Percentiles rank a stretch among this genome's conserved stretches.
These are phyloP conservation scores for Colletes gigas DNA, from an alignment of 1,140 invertebrate genomes.

Conservation along the genomic window DNA sequence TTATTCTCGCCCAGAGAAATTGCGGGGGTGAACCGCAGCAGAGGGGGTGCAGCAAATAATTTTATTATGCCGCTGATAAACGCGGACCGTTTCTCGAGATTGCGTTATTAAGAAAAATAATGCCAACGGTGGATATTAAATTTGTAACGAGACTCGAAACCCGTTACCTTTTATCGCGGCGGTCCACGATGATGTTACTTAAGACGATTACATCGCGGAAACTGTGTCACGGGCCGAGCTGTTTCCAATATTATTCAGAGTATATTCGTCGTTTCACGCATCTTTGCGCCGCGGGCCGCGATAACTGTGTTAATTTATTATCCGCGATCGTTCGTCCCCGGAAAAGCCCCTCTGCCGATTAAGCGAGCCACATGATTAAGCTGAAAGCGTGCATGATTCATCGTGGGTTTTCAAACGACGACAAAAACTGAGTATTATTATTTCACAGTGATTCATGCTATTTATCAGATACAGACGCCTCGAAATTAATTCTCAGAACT, in stretches of 20 bases:
- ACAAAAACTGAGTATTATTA: background rate
- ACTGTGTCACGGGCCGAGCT: background rate
- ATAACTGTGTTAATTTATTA: conserved; percentile 35
- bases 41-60: background rate
- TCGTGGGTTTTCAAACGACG: conserved; percentile 18
- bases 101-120: conserved; percentile 20
- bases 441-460: no score
- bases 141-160: conserved; percentile 5
- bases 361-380: conserved; percentile 50
- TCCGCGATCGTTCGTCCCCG: conserved; percentile 8
- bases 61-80: conserved; percentile 7
- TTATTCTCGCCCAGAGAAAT: conserved; percentile 35
- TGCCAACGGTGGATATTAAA: background rate
- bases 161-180: no score
- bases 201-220: conserved; percentile 13
- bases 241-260: conserved; percentile 11
- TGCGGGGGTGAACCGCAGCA: background rate
- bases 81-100: background rate
- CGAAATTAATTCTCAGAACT: no score
- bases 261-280: background rate
- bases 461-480: no score
- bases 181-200: background rate
- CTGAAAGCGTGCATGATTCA: conserved; percentile 49
- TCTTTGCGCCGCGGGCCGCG: background rate
- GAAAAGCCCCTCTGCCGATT: conserved; percentile 20